Evolutionary conservation across 2,888 invertebrate genomes (phyloP), one percentile per base, ranked within the genome.

Genomic region (Acronicta psi): DNA sequence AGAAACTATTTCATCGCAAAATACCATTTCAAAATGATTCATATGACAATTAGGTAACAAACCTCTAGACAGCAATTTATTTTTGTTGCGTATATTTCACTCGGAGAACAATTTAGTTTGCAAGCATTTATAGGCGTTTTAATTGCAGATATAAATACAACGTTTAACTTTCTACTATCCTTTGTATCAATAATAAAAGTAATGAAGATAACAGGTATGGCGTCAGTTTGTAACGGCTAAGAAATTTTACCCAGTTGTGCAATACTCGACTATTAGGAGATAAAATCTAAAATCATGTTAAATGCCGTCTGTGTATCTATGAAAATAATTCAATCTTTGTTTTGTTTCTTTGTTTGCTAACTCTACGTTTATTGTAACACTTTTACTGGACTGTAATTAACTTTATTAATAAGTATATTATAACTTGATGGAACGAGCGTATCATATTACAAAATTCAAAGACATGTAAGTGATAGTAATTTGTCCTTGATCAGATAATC

Each of bases 211-310:
- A 63, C 20, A 17, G 29, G n/a, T 13, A 34, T 44, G 20, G 20
- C 10, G 55, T n/a, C 17, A 40, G 57, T 47, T 31, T 37, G 23
- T 44, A 54, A 53, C 17, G 6, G n/a, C 2, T 37, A 53, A 58
- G 40, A 51, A 53, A 59, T 44, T 50, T 44, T 47, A 41, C 31
- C 40, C 43, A 11, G 9, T 60, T 67, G 17, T 42, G 56, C 17
- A 75, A 63, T 41, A 16, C 11, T 38, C 0, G 20, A 46, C 57
- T 65, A 67, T 71, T 56, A 71, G 20, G 11, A 54, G 60, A 73
- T 60, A 40, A 17, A 10, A 63, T 71, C 63, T 6, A 44, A 17
- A 57, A 45, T 31, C 37, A 20, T 36, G n/a, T 34, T 14, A 14
- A 20, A 36, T 36, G 18, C 25, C 34, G 43, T 69, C 46, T 63